Base-by-base conservation (phyloP, 2,888 invertebrate species). In the Caenorhabditis parvicauda region DNA sequence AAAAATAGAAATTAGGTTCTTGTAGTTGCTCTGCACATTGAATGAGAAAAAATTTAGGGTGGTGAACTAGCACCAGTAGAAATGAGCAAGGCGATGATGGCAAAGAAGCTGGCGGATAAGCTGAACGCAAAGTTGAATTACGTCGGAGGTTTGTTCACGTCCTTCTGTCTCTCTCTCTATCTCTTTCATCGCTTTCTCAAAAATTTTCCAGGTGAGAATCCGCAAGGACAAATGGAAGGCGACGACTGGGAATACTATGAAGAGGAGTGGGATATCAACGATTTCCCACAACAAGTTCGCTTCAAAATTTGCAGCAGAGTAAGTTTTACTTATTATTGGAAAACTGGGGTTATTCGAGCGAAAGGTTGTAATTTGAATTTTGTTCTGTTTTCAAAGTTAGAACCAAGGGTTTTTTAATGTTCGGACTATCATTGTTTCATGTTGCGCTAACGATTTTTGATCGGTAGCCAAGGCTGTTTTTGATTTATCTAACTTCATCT, bases 251-350 rank as follows among this genome's bases (percentile, higher is more conserved):
- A 77, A 19, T 79, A 92, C 60, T 99, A 93, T 83, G 98, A 99
- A 83, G 96, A 96, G 74, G 98, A 99, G 82, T 85, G 99, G 72
- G 98, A 98, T 84, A 99, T 99, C 81, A 99, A 99, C 82, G 98
- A 99, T 83, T 99, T 99, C 85, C 98, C 98, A 27, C 98, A 99
- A 80, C 95, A 95, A 82, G 95, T 96, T 0, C 86, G 98, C 58
- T 98, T 94, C 93, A 87, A 93, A 70, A 93, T 99, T 55, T 98
- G 96, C 4, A 76, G 75, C 12, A 69, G 45, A 72, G 70, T 70
- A 52, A 19, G 2, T 35, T 14, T 54, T 3, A 47, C 17, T 27
- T 21, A 9, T 25, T 42, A 12, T 32, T 22, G 14, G 25, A 25
- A 44, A 25, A 43, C 5, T 24, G 44, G 12, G 35, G 35, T 35